Evolutionary conservation across 2,888 invertebrate species (phyloP), one percentile per base, ranked within the genome.

Genomic region (Acronicta psi): DNA sequence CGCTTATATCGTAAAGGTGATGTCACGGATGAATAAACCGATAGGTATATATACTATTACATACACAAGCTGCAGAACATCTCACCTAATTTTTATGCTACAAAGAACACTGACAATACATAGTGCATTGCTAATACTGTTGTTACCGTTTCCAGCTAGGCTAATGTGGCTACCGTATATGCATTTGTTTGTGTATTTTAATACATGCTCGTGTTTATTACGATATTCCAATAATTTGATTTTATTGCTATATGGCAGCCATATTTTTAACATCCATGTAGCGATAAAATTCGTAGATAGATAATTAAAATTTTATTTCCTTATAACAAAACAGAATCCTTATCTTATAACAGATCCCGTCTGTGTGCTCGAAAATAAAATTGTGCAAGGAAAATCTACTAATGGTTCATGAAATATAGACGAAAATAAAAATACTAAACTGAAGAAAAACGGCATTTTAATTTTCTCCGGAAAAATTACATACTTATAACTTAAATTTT

Each of bases 321-420:
- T 29, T 11, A 11, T 14, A 20, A 11, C 43, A 13, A 45, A 49
- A 56, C 65, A 55, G 55, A 65, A 49, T 38, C 17, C 8, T 2
- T 16, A 31, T 37, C 60, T 3, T 7, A 20, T 25, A 25, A 2
- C 4, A 29, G 11, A 29, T 13, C 34, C 5, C 2, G 23, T 23
- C 2, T 13, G 23, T 10, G 36, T 47, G 20, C 23, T 34, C 37
- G n/a, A 41, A 50, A 41, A 18, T 11, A 41, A 29, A 34, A n/a
- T 50, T 37, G 0, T 59, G 23, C 46, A 42, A 43, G 38, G 17
- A 38, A 16, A 20, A 23, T 23, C 69, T 68, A 69, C 46, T 16
- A 40, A 73, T 73, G 69, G 42, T 14, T 61, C 53, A 58, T 69
- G 69, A 57, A 51, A 57, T 1, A 53, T 34, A 44, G 47, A 69